Conservation (phyloP, 1,140 invertebrate genomes). For the Magallana angulata region DNA sequence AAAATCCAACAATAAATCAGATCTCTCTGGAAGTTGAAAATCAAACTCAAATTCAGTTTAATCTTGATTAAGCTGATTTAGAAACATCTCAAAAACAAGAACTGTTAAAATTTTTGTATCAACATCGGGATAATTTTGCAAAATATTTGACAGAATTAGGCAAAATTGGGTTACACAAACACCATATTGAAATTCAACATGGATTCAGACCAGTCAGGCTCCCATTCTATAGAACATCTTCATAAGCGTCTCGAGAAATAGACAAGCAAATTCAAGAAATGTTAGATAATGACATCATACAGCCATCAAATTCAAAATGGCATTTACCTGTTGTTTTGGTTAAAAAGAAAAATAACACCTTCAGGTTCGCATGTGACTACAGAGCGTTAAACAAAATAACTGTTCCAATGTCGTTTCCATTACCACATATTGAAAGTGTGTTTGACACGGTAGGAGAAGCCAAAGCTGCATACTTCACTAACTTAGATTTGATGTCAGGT, state of each 20-base stretch:
- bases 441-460: conserved; percentile 51
- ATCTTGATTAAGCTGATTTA: neutral
- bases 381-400: conserved; percentile 56
- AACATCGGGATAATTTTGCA: conserved; percentile 41
- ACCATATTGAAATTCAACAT: conserved; percentile 42
- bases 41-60: neutral
- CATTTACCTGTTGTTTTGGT: conserved; percentile 7
- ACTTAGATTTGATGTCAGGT: too few species aligned
- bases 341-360: conserved; percentile 37
- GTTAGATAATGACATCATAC: conserved; percentile 56
- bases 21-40: too few species aligned
- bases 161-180: neutral
- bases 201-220: neutral
- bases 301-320: conserved; percentile 12
- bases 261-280: conserved; percentile 15
- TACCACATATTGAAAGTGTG: too few species aligned
- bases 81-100: neutral
- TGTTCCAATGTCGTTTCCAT: conserved; percentile 50
- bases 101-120: conserved; percentile 16
- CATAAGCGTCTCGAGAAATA: neutral
- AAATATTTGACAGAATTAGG: conserved; percentile 34
- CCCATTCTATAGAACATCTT: neutral
- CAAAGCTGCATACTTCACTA: too few species aligned
- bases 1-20: too few species aligned
- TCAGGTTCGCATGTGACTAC: conserved; percentile 62